These are phyloP conservation scores for Oscheius sp. DNA, from an alignment of 2,888 invertebrate genomes.

Conservation along the genomic window DNA sequence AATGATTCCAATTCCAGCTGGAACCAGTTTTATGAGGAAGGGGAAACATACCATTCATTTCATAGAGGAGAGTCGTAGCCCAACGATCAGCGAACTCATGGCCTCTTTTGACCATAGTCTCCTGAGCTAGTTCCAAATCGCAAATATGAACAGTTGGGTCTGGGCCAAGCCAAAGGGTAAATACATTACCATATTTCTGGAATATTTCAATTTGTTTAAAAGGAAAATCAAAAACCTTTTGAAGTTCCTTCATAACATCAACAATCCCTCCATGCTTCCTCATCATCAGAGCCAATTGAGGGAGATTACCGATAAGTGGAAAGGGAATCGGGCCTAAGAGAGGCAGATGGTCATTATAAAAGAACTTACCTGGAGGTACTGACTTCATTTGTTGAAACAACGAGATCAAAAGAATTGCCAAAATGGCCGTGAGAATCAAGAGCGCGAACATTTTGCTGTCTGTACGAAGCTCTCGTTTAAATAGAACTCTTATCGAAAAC, in stretches of 20 bases:
- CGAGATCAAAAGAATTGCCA: too few relatives aligned
- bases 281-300: conserved; percentile 30
- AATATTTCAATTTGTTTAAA: too few relatives aligned
- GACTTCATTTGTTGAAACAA: too few relatives aligned
- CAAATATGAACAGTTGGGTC: conserved; percentile 41
- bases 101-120: conserved; percentile 31
- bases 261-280: conserved; percentile 35
- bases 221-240: too few relatives aligned
- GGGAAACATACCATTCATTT: background rate
- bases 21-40: too few relatives aligned
- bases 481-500: too few relatives aligned
- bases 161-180: conserved; percentile 49
- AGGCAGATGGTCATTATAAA: too few relatives aligned
- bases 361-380: too few relatives aligned
- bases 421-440: too few relatives aligned
- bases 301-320: conserved; percentile 40
- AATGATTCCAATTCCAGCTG: conserved; percentile 32
- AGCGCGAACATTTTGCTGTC: too few relatives aligned
- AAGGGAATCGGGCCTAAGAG: conserved; percentile 40
- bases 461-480: too few relatives aligned
- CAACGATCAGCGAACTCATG: conserved; percentile 26
- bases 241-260: conserved; percentile 20
- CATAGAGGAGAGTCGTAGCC: conserved; percentile 2
- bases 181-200: conserved; percentile 38
- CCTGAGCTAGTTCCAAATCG: conserved; percentile 40